These are phyloP conservation scores for Gymnothorax javanicus DNA, from an alignment of 2,797 vertebrate species.

Conservation along the genomic window DNA sequence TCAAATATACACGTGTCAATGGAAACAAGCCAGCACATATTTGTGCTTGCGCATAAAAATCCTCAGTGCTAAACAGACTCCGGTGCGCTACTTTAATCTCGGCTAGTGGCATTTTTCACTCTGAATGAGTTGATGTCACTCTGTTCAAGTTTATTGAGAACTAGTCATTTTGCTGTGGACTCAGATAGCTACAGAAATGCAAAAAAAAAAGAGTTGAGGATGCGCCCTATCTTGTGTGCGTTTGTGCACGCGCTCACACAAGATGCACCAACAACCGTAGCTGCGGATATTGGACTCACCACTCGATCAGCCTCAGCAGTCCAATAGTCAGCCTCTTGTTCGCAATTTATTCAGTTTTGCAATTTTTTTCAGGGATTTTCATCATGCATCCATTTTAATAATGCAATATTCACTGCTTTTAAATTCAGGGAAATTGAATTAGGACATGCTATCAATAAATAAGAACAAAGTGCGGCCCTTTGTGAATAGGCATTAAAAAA, in stretches of 20 bases:
- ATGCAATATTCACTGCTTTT: constrained; percentile 11
- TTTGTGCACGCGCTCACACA: neutral
- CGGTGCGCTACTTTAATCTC: too few relatives aligned
- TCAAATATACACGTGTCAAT: constrained; percentile 25
- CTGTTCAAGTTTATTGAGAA: too few relatives aligned
- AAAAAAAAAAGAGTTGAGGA: too few relatives aligned
- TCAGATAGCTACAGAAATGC: too few relatives aligned
- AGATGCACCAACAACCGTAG: neutral
- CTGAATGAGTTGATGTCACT: too few relatives aligned
- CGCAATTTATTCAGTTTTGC: constrained; percentile 25
- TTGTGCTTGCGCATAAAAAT: too few relatives aligned
- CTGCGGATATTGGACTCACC: neutral
- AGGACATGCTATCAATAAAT: constrained; percentile 13
- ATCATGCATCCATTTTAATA: constrained; percentile 1
- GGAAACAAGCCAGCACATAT: constrained; percentile 16
- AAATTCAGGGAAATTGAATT: constrained; percentile 9
- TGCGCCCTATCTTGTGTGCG: too few relatives aligned
- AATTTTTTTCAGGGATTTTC: constrained; percentile 21
- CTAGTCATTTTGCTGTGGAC: too few relatives aligned
- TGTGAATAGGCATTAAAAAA: constrained; percentile 51
- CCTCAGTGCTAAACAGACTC: too few relatives aligned
- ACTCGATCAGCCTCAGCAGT: constrained; percentile 17
- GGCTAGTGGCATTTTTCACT: too few relatives aligned
- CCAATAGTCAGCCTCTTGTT: constrained; percentile 10
- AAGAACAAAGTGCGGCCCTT: constrained; percentile 38